Percentiles rank a stretch among this genome's conserved stretches.
phyloP scores from a whole-genome alignment of 2,888 invertebrate species.

The Stegana nigrithorax region DNA sequence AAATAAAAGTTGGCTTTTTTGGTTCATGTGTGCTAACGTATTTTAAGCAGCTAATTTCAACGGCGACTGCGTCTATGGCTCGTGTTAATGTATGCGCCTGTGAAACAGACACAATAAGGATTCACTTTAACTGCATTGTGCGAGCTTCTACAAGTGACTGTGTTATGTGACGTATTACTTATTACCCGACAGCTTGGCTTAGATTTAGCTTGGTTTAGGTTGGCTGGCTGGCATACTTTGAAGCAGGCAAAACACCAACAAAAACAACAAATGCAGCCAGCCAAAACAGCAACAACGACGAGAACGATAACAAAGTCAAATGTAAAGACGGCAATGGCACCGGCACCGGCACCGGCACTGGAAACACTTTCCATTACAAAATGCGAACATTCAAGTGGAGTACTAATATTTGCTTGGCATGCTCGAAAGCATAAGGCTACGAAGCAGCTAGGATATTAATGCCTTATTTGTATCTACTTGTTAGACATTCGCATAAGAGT shows the following conservation, averaged over 20 bases:
- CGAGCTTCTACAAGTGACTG: no score
- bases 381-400: constrained; percentile 57
- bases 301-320: no score
- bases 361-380: constrained; percentile 59
- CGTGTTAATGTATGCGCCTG: not conserved
- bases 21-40: no score
- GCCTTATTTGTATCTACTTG: constrained; percentile 55
- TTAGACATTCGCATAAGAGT: not conserved
- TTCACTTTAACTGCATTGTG: no score
- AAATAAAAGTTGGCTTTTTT: no score
- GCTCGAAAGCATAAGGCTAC: constrained; percentile 45
- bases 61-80: no score
- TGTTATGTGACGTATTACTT: no score
- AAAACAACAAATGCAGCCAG: constrained; percentile 14
- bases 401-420: constrained; percentile 56
- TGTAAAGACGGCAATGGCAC: no score
- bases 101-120: not conserved
- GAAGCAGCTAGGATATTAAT: constrained; percentile 54
- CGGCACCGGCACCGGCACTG: constrained; percentile 2
- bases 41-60: not conserved
- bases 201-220: no score
- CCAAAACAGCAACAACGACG: constrained; percentile 23
- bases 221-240: no score
- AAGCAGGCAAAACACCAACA: no score
- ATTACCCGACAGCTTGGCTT: no score